Percentiles rank a stretch among this genome's conserved stretches.
phyloP scores from a whole-genome alignment of 2,113 vertebrate species.

The Ailurus styani region DNA sequence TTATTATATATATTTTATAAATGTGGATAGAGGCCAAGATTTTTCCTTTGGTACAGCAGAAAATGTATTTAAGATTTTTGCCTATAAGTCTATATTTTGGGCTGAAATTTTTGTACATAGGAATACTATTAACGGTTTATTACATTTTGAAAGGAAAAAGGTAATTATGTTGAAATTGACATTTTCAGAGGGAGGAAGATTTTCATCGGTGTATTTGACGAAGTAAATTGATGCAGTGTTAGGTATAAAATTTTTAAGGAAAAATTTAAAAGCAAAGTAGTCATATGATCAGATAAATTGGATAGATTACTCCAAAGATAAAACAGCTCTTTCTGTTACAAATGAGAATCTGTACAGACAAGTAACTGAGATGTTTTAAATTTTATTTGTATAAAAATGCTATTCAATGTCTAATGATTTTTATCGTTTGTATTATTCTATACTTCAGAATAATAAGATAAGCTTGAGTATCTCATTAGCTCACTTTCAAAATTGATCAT shows the following conservation, averaged over 20 bases:
- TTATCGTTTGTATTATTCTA: background rate
- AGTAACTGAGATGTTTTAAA: background rate
- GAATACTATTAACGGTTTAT: background rate
- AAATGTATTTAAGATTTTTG: constrained; percentile 1
- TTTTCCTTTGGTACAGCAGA: constrained; percentile 2
- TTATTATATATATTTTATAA: constrained; percentile 21
- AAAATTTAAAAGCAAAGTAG: background rate
- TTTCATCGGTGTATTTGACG: background rate
- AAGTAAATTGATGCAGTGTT: background rate
- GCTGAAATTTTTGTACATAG: constrained; percentile 1
- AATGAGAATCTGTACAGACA: background rate
- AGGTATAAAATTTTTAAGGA: background rate
- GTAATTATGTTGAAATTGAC: background rate
- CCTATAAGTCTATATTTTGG: background rate
- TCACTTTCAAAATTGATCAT: background rate
- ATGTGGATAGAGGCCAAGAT: background rate
- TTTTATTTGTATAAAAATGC: constrained; percentile 43
- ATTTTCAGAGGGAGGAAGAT: background rate
- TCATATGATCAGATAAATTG: background rate
- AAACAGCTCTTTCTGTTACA: background rate
- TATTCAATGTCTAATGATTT: background rate
- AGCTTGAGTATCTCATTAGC: background rate
- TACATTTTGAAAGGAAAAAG: constrained; percentile 9
- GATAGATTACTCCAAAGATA: background rate
- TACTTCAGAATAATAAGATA: constrained; percentile 27